These are phyloP conservation scores for Ammospiza caudacuta DNA, from an alignment of 2,113 vertebrate species.

Conservation along the genomic window DNA sequence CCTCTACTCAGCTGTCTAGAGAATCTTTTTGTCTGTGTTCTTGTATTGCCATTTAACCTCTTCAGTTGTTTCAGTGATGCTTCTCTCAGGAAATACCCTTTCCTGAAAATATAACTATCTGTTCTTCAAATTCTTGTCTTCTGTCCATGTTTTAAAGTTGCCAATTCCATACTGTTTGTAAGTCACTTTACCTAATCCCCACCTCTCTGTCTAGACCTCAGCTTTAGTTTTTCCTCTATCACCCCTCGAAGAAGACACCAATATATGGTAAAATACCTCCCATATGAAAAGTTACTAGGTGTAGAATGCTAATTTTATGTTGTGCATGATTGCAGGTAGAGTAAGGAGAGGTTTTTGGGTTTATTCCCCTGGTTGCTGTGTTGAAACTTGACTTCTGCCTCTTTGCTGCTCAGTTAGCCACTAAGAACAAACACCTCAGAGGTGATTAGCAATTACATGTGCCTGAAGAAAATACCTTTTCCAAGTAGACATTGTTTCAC, in stretches of 20 bases:
- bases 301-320: not conserved
- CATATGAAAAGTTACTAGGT: not conserved
- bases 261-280: not conserved
- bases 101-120: not conserved
- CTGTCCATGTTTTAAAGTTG: not conserved
- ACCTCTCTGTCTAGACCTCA: not conserved
- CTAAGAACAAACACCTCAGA: not conserved
- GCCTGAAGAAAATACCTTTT: not conserved
- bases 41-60: not conserved
- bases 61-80: not conserved
- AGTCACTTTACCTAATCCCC: not conserved
- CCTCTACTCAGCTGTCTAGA: not conserved
- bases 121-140: not conserved
- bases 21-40: not conserved
- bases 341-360: not conserved
- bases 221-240: not conserved
- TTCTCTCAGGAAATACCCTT: not conserved
- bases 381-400: not conserved
- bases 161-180: not conserved
- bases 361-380: not conserved
- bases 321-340: not conserved
- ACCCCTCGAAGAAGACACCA: not conserved
- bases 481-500: not conserved
- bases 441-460: not conserved
- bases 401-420: not conserved